Conservation (phyloP, 30 jellyfish, hydroid and myxozoan genomes). For the Aurelia aurita region DNA sequence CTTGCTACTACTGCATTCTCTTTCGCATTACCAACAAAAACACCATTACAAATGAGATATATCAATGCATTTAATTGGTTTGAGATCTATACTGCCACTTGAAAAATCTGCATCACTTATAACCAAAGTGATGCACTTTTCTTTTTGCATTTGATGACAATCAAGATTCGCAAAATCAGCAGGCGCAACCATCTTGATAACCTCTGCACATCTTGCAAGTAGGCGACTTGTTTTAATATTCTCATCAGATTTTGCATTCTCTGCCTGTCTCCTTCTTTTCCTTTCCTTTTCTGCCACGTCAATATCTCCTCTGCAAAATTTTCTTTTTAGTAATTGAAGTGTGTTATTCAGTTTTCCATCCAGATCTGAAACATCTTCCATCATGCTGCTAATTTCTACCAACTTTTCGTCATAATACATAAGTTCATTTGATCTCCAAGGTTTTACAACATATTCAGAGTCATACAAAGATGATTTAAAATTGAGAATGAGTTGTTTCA, state of each 20-base stretch:
- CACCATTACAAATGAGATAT: not conserved
- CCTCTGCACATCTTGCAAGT: constrained; percentile 38
- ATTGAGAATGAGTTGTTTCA: not conserved
- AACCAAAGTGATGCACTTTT: not conserved
- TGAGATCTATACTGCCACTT: no score
- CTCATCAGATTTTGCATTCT: constrained; percentile 27
- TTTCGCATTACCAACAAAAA: constrained; percentile 3
- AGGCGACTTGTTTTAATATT: constrained; percentile 19
- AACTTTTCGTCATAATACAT: constrained; percentile 13
- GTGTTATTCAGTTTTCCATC: constrained; percentile 4
- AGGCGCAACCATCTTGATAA: constrained; percentile 22
- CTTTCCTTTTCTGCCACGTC: constrained; percentile 14
- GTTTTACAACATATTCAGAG: not conserved
- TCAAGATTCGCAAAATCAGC: constrained; percentile 5
- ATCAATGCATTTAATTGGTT: not conserved
- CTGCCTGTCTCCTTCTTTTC: constrained; percentile 27
- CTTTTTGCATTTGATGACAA: constrained; percentile 11
- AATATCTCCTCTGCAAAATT: constrained; percentile 19
- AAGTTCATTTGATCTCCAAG: constrained; percentile 13
- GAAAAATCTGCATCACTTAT: constrained; percentile 4
- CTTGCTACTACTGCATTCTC: not conserved
- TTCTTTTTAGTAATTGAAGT: not conserved
- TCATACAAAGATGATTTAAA: not conserved
- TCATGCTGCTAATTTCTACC: constrained; percentile 7
- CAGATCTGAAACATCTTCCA: not conserved